phyloP scores from a whole-genome alignment of 2,113 vertebrate genomes.

The Lepisosteus oculatus region DNA sequence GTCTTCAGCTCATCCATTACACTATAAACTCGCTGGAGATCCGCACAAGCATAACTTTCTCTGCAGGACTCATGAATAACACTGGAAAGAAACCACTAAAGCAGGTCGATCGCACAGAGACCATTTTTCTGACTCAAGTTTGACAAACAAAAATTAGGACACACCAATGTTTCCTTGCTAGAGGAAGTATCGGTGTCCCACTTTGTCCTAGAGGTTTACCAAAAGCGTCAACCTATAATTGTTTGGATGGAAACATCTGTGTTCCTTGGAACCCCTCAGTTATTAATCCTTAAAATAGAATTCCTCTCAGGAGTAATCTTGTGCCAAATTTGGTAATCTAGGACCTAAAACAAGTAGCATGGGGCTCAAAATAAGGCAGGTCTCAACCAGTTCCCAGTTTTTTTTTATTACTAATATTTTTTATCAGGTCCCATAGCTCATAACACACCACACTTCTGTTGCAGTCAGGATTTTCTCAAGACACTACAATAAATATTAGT shows the following conservation, averaged over 20 bases:
- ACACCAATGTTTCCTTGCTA: no score
- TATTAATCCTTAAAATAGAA: constrained; percentile 35
- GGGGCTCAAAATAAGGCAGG: neutral
- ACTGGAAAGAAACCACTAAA: no score
- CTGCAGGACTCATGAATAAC: no score
- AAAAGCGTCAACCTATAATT: neutral
- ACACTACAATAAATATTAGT: neutral
- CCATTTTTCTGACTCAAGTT: no score
- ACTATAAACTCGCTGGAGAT: no score
- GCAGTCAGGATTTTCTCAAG: neutral
- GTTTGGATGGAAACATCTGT: constrained; percentile 1
- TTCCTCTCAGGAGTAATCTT: constrained; percentile 25
- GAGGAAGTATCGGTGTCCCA: neutral
- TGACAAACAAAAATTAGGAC: no score
- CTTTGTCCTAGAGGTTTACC: neutral
- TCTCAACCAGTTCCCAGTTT: neutral
- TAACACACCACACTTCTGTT: neutral
- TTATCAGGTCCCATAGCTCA: no score
- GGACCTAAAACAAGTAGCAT: neutral
- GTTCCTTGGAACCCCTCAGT: constrained; percentile 23
- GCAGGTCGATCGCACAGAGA: no score
- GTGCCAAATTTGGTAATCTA: constrained; percentile 30
- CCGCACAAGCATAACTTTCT: no score
- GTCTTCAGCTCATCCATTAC: no score
- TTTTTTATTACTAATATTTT: no score